Conservation (phyloP, 2,888 invertebrate species). For the Zygogramma bicolorata region DNA sequence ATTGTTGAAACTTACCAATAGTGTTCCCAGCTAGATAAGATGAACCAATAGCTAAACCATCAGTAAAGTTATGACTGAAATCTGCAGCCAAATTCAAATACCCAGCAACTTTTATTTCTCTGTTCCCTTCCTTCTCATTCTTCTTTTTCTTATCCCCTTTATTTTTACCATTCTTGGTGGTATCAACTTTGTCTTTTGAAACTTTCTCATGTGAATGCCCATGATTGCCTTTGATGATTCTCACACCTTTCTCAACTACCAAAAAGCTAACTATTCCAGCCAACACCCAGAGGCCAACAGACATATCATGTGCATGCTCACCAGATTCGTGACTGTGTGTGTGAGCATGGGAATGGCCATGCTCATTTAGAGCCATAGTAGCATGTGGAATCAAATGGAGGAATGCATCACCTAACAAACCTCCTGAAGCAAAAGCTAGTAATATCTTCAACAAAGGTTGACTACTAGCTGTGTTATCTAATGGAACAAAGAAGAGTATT, state of each 20-base stretch:
- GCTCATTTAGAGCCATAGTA: slow-evolving; percentile 71
- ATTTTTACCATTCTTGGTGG: neutral
- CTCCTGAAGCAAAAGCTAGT: slow-evolving; percentile 93
- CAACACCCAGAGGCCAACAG: slow-evolving; percentile 94
- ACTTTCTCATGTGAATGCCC: slow-evolving; percentile 76
- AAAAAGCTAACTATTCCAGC: slow-evolving; percentile 94
- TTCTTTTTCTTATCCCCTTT: neutral
- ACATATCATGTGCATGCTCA: slow-evolving; percentile 75
- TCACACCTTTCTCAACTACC: slow-evolving; percentile 91
- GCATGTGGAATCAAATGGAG: slow-evolving; percentile 99
- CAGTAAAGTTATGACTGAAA: slow-evolving; percentile 99
- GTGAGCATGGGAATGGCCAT: slow-evolving; percentile 64
- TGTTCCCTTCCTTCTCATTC: neutral
- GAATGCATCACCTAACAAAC: slow-evolving; percentile 97
- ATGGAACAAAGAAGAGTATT: slow-evolving; percentile 91
- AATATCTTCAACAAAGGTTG: slow-evolving; percentile 90
- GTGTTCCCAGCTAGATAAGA: slow-evolving; percentile 93
- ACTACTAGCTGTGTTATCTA: slow-evolving; percentile 87
- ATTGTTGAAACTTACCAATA: slow-evolving; percentile 70
- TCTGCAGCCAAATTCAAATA: slow-evolving; percentile 98
- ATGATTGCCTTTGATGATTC: slow-evolving; percentile 85
- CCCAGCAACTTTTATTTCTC: slow-evolving; percentile 82
- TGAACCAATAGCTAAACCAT: slow-evolving; percentile 98
- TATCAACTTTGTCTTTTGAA: neutral
- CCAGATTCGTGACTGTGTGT: slow-evolving; percentile 68